Base-by-base conservation (phyloP, 2,888 invertebrate species). In the Protodeltote pygarga region DNA sequence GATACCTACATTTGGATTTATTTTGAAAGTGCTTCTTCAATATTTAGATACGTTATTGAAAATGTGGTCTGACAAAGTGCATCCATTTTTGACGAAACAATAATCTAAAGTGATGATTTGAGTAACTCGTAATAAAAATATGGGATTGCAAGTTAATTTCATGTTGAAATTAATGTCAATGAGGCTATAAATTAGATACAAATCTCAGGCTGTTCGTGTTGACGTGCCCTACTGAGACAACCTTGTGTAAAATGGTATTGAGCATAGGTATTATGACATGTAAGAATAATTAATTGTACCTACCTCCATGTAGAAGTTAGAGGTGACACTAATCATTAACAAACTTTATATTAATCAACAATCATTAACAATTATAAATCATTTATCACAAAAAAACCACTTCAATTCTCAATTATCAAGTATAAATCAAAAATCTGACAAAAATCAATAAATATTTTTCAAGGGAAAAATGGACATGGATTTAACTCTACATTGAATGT, bases 1-100 rank as follows among this genome's bases (percentile, higher is more conserved):
- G 46, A 63, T 63, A 60, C 44, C 63, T 64, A 60, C 44, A 66
- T 64, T 64, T 35, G 52, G 53, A 69, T 57, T 61, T 50, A 57
- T 53, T 55, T 49, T 39, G 38, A 54, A 59, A 48, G 47, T 70
- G 64, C 66, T 68, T 65, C 32, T 21, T 25, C 9, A 21, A 32
- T 38, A 17, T 10, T 47, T 23, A n/a, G n/a, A n/a, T n/a, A n/a
- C 47, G 47, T 47, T 20, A 32, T 29, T 61, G 27, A 48, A 48
- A 42, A 4, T 32, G 37, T 46, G 33, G n/a, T 27, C 33, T 51
- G 25, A n/a, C n/a, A n/a, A n/a, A n/a, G 17, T 20, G 11, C 8
- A 2, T 34, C 32, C 33, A 44, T 13, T 34, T 44, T 44, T 34
- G 21, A 29, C 29, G 23, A 35, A 42, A n/a, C n/a, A 32, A 35